Evolutionary conservation across 2,888 invertebrate genomes (phyloP).

Genomic region (Chelonus formosanus): DNA sequence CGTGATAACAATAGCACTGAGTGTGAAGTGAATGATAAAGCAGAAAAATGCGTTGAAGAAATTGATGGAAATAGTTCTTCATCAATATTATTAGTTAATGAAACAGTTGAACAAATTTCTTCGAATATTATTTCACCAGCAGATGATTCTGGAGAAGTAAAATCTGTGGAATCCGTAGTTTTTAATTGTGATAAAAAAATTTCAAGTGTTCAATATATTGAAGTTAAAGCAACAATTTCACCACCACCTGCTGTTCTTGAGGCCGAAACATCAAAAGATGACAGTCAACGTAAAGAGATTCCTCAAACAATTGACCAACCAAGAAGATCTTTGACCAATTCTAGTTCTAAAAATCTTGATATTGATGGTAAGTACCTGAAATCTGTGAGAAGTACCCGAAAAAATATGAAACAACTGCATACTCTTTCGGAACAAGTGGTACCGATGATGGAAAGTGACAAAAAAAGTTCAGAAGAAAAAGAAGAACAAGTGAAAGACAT

Average conservation of each 20-base stretch:
- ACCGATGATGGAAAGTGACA: conserved; percentile 22
- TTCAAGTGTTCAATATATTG: not conserved
- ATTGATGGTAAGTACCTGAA: conserved; percentile 61
- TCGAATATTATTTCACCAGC: not conserved
- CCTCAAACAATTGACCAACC: too few relatives aligned
- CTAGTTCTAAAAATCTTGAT: conserved; percentile 36
- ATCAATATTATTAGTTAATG: conserved; percentile 11
- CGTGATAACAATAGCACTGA: conserved; percentile 1
- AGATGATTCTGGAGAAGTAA: not conserved
- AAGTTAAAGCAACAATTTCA: not conserved
- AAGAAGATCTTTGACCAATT: too few relatives aligned
- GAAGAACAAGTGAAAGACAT: conserved; percentile 19
- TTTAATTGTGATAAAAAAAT: conserved; percentile 13
- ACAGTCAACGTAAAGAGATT: too few relatives aligned
- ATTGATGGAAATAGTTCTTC: not conserved
- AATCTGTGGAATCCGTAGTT: not conserved
- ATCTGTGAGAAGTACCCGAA: conserved; percentile 57
- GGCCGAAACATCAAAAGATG: not conserved
- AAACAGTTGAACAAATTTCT: not conserved
- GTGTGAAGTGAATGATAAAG: not conserved
- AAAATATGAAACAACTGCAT: conserved; percentile 46
- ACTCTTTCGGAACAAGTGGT: conserved; percentile 33
- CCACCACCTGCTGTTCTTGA: not conserved
- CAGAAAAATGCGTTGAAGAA: conserved; percentile 2
- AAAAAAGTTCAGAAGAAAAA: conserved; percentile 23